Evolutionary conservation across 2,888 invertebrate genomes (phyloP).

Genomic region (Leucoma salicis): DNA sequence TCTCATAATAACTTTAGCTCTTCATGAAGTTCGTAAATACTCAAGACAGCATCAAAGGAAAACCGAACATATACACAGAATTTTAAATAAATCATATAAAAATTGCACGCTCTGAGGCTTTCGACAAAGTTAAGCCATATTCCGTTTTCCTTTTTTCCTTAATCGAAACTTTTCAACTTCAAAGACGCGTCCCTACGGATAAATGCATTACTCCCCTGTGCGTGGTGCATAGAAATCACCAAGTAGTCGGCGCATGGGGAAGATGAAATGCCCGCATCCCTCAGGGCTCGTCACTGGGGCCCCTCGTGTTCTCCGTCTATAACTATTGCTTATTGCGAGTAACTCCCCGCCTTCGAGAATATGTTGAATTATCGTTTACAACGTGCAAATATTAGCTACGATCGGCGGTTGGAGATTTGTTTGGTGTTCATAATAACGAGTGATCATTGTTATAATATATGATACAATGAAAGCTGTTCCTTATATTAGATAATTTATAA

Average conservation of each 20-base stretch:
- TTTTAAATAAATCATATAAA: conserved; percentile 12
- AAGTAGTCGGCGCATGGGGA: conserved; percentile 49
- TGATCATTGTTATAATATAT: too few species aligned
- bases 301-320: conserved; percentile 38
- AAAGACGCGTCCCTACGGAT: conserved; percentile 42
- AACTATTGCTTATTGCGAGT: conserved; percentile 58
- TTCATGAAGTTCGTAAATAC: background rate
- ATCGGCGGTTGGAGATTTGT: conserved; percentile 28
- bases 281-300: conserved; percentile 44
- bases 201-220: conserved; percentile 50
- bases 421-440: conserved; percentile 2
- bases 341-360: conserved; percentile 37
- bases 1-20: background rate
- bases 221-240: conserved; percentile 42
- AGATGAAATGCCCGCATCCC: conserved; percentile 67
- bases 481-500: too few species aligned
- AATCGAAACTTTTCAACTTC: conserved; percentile 40
- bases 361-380: conserved; percentile 56
- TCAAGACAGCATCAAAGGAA: conserved; percentile 7
- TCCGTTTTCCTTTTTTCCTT: conserved; percentile 25
- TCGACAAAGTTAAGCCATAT: conserved; percentile 27
- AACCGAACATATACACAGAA: conserved; percentile 5
- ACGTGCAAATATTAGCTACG: conserved; percentile 65
- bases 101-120: conserved; percentile 23
- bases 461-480: too few species aligned